Conservation (phyloP, 2,113 vertebrate species). For the Atherinomorus stipes region DNA sequence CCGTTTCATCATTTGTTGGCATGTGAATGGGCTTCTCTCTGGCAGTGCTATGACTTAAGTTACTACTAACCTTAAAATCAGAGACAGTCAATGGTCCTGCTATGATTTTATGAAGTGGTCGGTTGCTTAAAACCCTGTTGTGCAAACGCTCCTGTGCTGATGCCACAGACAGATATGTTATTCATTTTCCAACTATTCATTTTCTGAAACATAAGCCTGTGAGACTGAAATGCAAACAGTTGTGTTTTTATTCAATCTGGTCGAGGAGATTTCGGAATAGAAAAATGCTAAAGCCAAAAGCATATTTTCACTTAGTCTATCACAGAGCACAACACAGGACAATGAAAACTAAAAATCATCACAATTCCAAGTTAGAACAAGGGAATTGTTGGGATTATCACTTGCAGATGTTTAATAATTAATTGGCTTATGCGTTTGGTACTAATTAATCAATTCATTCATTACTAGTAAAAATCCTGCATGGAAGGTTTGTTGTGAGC, state of each 20-base stretch:
- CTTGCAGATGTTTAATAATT: not conserved
- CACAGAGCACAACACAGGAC: not conserved
- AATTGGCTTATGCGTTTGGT: no score
- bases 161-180: not conserved
- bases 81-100: conserved; percentile 5
- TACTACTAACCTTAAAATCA: not conserved
- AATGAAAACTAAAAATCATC: conserved; percentile 11
- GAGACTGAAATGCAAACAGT: not conserved
- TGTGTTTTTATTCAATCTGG: not conserved
- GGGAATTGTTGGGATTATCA: not conserved
- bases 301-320: not conserved
- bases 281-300: not conserved
- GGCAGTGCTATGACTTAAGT: not conserved
- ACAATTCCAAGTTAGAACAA: not conserved
- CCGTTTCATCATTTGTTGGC: conserved; percentile 10
- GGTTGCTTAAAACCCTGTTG: not conserved
- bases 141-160: not conserved
- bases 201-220: conserved; percentile 14
- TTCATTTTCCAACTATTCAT: conserved; percentile 3
- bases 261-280: not conserved
- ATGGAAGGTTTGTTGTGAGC: no score
- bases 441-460: no score
- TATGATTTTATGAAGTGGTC: conserved; percentile 15
- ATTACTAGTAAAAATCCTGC: no score
- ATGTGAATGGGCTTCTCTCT: not conserved